Percentiles rank a stretch among this genome's conserved stretches.
phyloP scores from a whole-genome alignment of 2,888 invertebrate genomes.

The Carterocephalus palaemon region DNA sequence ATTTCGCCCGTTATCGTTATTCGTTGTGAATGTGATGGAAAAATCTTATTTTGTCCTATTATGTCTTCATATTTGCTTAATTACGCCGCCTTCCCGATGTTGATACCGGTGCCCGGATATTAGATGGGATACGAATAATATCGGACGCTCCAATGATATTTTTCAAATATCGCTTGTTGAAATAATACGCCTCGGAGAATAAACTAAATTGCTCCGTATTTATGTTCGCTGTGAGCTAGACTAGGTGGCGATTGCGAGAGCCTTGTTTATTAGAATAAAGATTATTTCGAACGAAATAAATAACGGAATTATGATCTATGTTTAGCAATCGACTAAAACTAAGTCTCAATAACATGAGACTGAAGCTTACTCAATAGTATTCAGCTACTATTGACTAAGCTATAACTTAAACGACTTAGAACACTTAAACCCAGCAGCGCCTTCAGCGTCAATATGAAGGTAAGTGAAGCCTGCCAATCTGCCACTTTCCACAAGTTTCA shows the following conservation, averaged over 20 bases:
- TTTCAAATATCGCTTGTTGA: slow-evolving; percentile 11
- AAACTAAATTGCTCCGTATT: slow-evolving; percentile 4
- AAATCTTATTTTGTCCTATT: slow-evolving; percentile 19
- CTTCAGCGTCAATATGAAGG: too few species aligned
- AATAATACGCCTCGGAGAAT: slow-evolving; percentile 9
- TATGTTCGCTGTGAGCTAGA: neutral
- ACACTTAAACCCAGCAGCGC: too few species aligned
- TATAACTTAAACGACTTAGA: too few species aligned
- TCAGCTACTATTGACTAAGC: too few species aligned
- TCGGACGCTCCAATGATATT: too few species aligned
- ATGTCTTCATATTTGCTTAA: slow-evolving; percentile 18
- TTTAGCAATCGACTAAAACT: too few species aligned
- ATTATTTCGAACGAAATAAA: too few species aligned
- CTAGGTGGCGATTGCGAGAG: slow-evolving; percentile 12
- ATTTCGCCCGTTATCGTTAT: slow-evolving; percentile 30
- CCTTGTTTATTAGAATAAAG: slow-evolving; percentile 6
- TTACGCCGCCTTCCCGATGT: slow-evolving; percentile 16
- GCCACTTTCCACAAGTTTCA: too few species aligned
- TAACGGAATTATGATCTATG: too few species aligned
- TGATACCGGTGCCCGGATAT: slow-evolving; percentile 16
- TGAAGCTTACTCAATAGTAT: too few species aligned
- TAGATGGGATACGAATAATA: slow-evolving; percentile 8
- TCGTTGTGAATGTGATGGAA: slow-evolving; percentile 16
- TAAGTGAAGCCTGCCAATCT: too few species aligned
- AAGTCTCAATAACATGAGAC: too few species aligned